Evolutionary conservation across 2,888 invertebrate species (phyloP), one percentile per base, ranked within the genome.

Genomic region (Choreutis nemorana): DNA sequence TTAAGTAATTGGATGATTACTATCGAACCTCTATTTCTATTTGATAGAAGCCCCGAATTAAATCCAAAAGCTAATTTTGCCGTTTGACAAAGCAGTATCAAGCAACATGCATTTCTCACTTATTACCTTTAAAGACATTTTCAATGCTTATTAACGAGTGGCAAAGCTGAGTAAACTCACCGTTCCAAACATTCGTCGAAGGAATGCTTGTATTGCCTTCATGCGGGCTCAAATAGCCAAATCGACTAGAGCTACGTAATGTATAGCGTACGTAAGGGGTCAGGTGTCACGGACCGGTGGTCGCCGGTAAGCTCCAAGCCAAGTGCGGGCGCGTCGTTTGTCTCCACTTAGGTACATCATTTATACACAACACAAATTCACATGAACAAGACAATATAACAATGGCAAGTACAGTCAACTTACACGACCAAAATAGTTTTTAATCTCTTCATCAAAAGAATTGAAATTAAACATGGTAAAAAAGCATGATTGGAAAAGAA

Each of bases 381-480:
- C 75, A 75, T 71, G 61, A 72, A 77, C 77, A 75, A 73, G 73
- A 75, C 75, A 73, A 59, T 63, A 51, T 51, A 58, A 67, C 55
- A 60, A 64, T 55, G 57, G 57, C 55, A 56, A 55, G 50, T 55
- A 65, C 61, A 68, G 55, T 61, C 54, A 63, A 70, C 54, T 55
- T 63, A 71, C 63, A 73, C 78, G 78, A 78, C 78, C 78, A 78
- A 78, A 78, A 78, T 78, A 67, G 78, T 77, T 78, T 78, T 78
- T 73, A 23, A 23, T 23, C 23, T 59, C 50, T 45, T 58, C 48
- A 50, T 58, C 48, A 52, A 50, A 44, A 9, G n/a, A 42, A 38
- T 62, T 13, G 22, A 67, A 48, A 48, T 57, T 50, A 34, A 33
- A 28, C 26, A 33, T 30, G 26, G 8, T 27, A 43, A 58, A 56